Base-by-base conservation (phyloP, 1,140 invertebrate genomes). In the Scaptomyza pallida region DNA sequence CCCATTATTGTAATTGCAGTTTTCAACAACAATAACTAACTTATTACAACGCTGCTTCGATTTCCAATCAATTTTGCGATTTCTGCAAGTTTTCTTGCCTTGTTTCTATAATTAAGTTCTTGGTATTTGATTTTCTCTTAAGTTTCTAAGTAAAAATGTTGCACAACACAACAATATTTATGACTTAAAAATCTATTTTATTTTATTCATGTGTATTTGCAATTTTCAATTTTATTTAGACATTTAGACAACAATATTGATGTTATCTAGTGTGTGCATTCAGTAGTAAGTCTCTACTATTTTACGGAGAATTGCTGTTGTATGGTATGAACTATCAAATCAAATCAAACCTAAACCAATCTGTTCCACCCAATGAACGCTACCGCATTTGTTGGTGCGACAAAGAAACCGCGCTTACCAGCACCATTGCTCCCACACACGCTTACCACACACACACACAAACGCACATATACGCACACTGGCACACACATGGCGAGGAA, bases 311-410 rank as follows among this genome's bases (percentile, higher is more conserved):
- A 23, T 35, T 37, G 47, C 19, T 47, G 37, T 52, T 57, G 15
- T 41, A 19, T 30, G 62, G 15, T 33, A 26, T 30, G 69, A 33
- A 48, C 63, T 44, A 63, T 26, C 6, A 2, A 30, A 30, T 67
- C 65, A 68, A 69, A 73, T 60, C 63, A 62, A 73, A 59, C 61
- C 64, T 62, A 70, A 76, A 74, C 74, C 74, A 76, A 76, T 76
- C 75, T 72, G 72, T 72, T 78, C 72, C 75, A 63, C 57, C 64
- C 67, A 75, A 75, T 67, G 69, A 57, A 57, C 71, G 67, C 57
- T 45, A 72, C 72, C 75, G 57, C 75, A 75, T 57, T 72, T 78
- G 75, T 67, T 78, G 62, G 72, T 71, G 61, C 56, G 67, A 75
- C 75, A 78, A 78, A 78, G 75, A 72, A 75, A 75, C 72, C 75